These are phyloP conservation scores for Macaria notata DNA, from an alignment of 2,888 invertebrate genomes.

Conservation along the genomic window DNA sequence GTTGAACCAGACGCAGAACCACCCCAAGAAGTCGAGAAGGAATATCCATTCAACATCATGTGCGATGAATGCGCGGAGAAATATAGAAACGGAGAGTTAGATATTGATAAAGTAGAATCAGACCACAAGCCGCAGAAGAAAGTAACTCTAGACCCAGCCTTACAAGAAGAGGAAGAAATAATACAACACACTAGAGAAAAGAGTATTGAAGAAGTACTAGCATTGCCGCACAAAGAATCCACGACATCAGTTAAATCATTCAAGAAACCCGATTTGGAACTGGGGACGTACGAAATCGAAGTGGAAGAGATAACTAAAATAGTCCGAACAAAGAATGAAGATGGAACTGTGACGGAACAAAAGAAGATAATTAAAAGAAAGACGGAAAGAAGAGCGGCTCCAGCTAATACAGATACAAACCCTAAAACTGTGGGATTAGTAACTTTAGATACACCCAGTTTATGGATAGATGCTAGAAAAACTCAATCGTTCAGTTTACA, in stretches of 20 bases:
- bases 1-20: not conserved
- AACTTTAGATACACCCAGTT: not conserved
- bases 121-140: not conserved
- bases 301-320: slow-evolving; percentile 37
- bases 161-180: not conserved
- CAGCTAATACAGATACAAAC: not conserved
- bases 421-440: not conserved
- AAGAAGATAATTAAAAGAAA: slow-evolving; percentile 38
- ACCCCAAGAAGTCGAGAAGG: not conserved
- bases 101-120: not conserved
- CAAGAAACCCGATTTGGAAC: not conserved
- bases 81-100: not conserved
- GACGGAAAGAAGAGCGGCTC: slow-evolving; percentile 10
- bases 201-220: not conserved
- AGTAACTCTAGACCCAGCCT: not conserved
- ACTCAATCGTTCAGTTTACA: not conserved
- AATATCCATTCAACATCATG: not conserved
- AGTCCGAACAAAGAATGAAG: slow-evolving; percentile 34
- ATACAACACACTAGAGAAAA: not conserved
- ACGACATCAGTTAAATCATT: not conserved
- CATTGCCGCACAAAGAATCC: not conserved
- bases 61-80: not conserved
- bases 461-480: not conserved
- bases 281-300: not conserved
- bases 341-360: slow-evolving; percentile 38